Percentiles rank a stretch among this genome's conserved stretches.
These are phyloP conservation scores for Hanleya hanleyi DNA, from an alignment of 2,888 invertebrate species.

Conservation along the genomic window DNA sequence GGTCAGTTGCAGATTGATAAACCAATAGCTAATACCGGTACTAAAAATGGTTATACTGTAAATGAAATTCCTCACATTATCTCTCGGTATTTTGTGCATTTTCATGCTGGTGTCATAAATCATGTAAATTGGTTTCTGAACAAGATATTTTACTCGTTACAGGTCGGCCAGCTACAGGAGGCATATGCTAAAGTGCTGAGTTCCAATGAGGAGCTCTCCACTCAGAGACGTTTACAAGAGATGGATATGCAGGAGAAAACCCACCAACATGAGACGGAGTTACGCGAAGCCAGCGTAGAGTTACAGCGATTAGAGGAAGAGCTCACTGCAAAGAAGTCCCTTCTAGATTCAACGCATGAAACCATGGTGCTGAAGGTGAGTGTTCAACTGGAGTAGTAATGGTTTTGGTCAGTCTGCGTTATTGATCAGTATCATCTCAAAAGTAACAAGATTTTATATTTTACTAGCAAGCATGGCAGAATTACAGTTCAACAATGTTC, in stretches of 20 bases:
- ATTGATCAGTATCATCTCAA: too few relatives aligned
- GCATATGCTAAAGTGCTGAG: constrained; percentile 43
- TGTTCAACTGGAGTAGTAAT: not conserved
- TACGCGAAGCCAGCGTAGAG: constrained; percentile 47
- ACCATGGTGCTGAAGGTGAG: constrained; percentile 58
- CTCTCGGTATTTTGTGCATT: too few relatives aligned
- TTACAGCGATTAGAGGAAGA: constrained; percentile 53
- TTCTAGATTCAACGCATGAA: constrained; percentile 54
- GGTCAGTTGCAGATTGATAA: too few relatives aligned
- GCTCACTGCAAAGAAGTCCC: constrained; percentile 45
- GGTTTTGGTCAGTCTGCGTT: too few relatives aligned
- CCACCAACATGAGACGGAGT: constrained; percentile 47
- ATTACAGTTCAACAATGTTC: too few relatives aligned
- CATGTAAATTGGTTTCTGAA: not conserved
- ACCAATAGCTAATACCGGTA: too few relatives aligned
- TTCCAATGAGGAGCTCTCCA: constrained; percentile 43
- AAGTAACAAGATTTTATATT: too few relatives aligned
- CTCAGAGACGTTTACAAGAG: constrained; percentile 32
- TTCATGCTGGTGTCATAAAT: too few relatives aligned
- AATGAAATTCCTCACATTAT: too few relatives aligned
- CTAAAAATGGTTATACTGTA: too few relatives aligned
- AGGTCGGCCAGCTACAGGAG: constrained; percentile 41
- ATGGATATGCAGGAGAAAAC: constrained; percentile 35
- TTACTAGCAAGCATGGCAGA: too few relatives aligned
- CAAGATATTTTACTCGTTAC: not conserved